phyloP scores from a whole-genome alignment of 1,140 invertebrate genomes.

The Luehdorfia chinensis region DNA sequence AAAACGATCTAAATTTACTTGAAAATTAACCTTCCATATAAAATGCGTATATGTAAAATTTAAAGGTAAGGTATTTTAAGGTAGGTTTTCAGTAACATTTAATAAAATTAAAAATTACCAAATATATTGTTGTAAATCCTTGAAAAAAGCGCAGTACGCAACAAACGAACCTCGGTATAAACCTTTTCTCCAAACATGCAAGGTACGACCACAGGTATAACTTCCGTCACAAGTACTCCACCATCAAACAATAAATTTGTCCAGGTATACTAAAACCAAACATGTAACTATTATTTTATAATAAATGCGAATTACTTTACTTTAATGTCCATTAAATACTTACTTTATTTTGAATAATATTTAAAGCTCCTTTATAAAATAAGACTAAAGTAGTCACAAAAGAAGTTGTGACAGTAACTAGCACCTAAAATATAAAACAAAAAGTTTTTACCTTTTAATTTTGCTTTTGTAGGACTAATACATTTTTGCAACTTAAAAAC shows the following conservation, averaged over 20 bases:
- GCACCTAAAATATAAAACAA: constrained; percentile 35
- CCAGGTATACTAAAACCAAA: constrained; percentile 27
- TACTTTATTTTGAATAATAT: constrained; percentile 35
- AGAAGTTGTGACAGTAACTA: constrained; percentile 31
- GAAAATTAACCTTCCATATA: no score
- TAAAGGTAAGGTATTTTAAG: no score
- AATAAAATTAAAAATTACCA: constrained; percentile 27
- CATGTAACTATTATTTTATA: not conserved
- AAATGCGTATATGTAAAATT: no score
- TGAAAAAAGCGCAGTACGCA: constrained; percentile 42
- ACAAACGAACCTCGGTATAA: constrained; percentile 36
- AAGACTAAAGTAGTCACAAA: constrained; percentile 32
- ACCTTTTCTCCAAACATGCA: constrained; percentile 45
- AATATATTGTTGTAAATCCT: constrained; percentile 53
- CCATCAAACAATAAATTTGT: constrained; percentile 18
- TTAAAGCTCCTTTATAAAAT: constrained; percentile 28
- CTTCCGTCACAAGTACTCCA: constrained; percentile 21
- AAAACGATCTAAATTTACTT: no score
- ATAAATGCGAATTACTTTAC: not conserved
- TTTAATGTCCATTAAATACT: constrained; percentile 15
- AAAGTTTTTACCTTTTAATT: not conserved
- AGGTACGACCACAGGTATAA: constrained; percentile 39
- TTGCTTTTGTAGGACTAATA: not conserved
- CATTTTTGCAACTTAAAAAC: not conserved
- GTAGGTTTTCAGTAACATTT: not conserved